These are phyloP conservation scores for Troides helena DNA, from an alignment of 2,888 invertebrate genomes.

Conservation along the genomic window DNA sequence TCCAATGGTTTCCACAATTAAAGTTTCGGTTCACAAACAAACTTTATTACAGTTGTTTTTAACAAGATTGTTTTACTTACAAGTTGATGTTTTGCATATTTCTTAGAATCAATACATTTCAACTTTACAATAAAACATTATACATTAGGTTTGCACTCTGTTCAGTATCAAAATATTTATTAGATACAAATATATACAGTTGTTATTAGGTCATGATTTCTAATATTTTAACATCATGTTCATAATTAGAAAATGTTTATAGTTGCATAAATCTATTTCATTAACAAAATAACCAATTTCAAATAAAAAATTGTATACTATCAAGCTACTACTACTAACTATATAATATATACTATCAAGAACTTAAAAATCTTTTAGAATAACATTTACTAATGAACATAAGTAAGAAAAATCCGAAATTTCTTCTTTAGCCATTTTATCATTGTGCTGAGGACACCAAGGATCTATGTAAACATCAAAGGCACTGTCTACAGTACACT, in stretches of 20 bases:
- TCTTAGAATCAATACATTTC: neutral
- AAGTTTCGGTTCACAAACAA: neutral
- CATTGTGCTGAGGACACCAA: too few relatives aligned
- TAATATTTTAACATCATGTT: too few relatives aligned
- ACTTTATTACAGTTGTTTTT: neutral
- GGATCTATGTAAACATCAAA: neutral
- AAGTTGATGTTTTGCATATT: neutral
- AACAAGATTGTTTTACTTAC: neutral
- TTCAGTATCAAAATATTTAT: neutral
- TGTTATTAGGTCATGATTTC: too few relatives aligned
- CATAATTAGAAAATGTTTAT: too few relatives aligned
- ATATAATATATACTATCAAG: too few relatives aligned
- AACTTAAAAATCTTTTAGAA: too few relatives aligned
- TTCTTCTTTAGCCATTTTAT: neutral
- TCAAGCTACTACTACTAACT: too few relatives aligned
- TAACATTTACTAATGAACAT: too few relatives aligned
- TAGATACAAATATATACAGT: neutral
- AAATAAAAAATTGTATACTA: too few relatives aligned
- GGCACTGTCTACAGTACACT: conserved; percentile 12
- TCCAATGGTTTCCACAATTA: neutral
- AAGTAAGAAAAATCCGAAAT: too few relatives aligned
- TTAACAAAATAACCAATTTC: too few relatives aligned
- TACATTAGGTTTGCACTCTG: neutral
- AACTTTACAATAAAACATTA: neutral
- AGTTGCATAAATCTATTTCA: too few relatives aligned